Percentiles rank a stretch among this genome's conserved stretches.
Conservation (phyloP, 2,797 vertebrate genomes). For the Pseudochaenichthys georgianus region DNA sequence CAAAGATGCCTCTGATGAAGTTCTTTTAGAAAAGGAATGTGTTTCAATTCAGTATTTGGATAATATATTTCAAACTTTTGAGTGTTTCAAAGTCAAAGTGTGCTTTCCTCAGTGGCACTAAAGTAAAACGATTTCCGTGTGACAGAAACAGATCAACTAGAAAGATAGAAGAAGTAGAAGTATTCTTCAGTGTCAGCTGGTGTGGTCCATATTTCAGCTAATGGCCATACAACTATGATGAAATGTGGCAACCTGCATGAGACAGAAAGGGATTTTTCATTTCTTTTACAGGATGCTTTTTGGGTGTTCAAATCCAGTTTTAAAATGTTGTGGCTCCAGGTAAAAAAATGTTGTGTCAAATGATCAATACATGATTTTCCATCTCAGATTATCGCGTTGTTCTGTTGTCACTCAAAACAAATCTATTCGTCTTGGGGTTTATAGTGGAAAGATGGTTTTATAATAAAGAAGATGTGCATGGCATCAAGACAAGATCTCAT, state of each 20-base stretch:
- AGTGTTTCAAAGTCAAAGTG: slow-evolving; percentile 15
- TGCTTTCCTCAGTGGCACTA: not conserved
- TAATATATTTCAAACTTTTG: not conserved
- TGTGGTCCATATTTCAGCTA: slow-evolving; percentile 20
- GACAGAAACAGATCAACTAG: slow-evolving; percentile 26
- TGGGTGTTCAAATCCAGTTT: not conserved
- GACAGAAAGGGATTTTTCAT: slow-evolving; percentile 15
- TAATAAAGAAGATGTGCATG: not conserved
- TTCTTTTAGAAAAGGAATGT: not conserved
- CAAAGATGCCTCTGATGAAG: slow-evolving; percentile 3
- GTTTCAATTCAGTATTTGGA: slow-evolving; percentile 6
- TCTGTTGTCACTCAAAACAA: not conserved
- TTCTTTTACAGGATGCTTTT: slow-evolving; percentile 2
- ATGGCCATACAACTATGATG: slow-evolving; percentile 9
- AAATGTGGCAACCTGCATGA: slow-evolving; percentile 13
- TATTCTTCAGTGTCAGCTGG: slow-evolving; percentile 19
- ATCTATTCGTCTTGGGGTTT: not conserved
- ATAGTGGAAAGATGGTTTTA: not conserved
- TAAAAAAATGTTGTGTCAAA: not conserved
- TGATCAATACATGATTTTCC: slow-evolving; percentile 16
- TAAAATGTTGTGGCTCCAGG: not conserved
- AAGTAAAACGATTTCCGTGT: not conserved
- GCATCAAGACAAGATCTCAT: not conserved
- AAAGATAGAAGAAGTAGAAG: slow-evolving; percentile 16
- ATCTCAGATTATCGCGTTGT: not conserved